phyloP scores from a whole-genome alignment of 2,888 invertebrate genomes.

The Amorpha juglandis region DNA sequence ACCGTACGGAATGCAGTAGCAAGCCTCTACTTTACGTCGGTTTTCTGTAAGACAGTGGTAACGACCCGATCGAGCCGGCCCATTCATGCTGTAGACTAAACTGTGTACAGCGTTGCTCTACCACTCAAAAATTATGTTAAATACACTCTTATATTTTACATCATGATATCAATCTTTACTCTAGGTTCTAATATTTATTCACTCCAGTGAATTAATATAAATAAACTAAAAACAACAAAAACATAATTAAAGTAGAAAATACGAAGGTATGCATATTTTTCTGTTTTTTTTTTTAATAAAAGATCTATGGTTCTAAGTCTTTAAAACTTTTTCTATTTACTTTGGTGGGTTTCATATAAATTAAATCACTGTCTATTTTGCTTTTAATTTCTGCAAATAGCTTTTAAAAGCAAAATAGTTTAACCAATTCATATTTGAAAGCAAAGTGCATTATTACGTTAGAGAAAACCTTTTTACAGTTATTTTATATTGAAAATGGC shows the following conservation, averaged over 20 bases:
- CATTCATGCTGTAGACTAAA: too few species aligned
- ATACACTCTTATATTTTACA: too few species aligned
- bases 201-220: background rate
- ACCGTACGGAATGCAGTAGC: too few species aligned
- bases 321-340: background rate
- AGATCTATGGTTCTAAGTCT: background rate
- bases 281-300: background rate
- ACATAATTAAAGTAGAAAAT: background rate
- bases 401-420: background rate
- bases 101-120: too few species aligned
- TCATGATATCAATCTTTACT: background rate
- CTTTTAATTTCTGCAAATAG: too few species aligned
- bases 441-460: background rate
- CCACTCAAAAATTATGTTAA: too few species aligned
- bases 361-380: too few species aligned
- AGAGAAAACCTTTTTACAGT: background rate
- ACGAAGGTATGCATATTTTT: background rate
- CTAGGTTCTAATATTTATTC: background rate
- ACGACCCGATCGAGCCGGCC: too few species aligned
- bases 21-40: too few species aligned
- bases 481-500: background rate
- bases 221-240: too few species aligned
- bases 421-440: background rate
- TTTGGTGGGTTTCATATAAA: background rate
- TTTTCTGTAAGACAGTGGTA: too few species aligned